These are phyloP conservation scores for Noctua comes DNA, from an alignment of 2,888 invertebrate genomes.

Conservation along the genomic window DNA sequence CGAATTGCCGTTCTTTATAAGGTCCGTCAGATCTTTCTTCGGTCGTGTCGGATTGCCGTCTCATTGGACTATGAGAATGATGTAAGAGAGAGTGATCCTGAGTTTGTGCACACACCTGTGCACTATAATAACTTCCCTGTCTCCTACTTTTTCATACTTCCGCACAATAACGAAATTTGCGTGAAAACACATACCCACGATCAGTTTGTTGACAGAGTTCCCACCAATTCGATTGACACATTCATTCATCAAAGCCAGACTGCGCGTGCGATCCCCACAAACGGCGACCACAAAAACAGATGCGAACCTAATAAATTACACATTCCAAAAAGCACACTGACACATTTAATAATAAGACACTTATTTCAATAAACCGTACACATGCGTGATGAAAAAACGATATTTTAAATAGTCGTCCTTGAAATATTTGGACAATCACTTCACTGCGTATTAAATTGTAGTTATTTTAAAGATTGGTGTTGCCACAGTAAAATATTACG, in stretches of 20 bases:
- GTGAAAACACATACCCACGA: neutral
- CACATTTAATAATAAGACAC: constrained; percentile 15
- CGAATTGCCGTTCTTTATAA: neutral
- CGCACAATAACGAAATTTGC: no score
- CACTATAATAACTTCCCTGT: no score
- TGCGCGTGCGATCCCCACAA: neutral
- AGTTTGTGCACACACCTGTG: neutral
- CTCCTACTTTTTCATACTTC: no score
- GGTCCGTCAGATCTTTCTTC: neutral
- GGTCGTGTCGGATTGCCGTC: neutral
- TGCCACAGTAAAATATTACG: constrained; percentile 44
- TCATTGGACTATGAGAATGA: neutral
- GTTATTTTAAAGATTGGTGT: constrained; percentile 42
- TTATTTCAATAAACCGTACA: constrained; percentile 9
- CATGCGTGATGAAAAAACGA: constrained; percentile 31
- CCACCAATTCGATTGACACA: neutral
- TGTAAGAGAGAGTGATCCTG: neutral
- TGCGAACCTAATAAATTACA: constrained; percentile 13
- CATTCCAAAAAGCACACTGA: constrained; percentile 8
- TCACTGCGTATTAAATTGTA: constrained; percentile 26
- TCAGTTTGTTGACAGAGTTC: neutral
- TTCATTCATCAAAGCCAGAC: neutral
- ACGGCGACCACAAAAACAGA: constrained; percentile 4
- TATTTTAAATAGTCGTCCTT: constrained; percentile 48
- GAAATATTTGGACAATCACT: constrained; percentile 46